phyloP scores from a whole-genome alignment of 2,113 vertebrate species.

The Mesocricetus auratus region DNA sequence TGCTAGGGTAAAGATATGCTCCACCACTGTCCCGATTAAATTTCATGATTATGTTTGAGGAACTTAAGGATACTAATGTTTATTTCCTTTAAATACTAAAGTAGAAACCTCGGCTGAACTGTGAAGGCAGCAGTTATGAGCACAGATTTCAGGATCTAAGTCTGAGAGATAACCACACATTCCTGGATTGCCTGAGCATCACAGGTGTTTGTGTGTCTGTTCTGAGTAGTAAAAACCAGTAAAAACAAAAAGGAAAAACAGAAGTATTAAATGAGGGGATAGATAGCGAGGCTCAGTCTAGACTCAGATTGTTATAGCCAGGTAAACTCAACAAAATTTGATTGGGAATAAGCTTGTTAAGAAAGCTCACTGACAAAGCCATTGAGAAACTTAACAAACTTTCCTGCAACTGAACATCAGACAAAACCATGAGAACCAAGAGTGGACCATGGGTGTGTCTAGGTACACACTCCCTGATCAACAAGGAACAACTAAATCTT shows the following conservation, averaged over 20 bases:
- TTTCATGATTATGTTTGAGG: neutral
- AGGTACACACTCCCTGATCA: rapidly evolving
- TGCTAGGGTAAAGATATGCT: too few species aligned
- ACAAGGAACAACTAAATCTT: neutral
- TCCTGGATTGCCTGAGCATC: too few species aligned
- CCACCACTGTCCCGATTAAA: too few species aligned
- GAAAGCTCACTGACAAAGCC: neutral
- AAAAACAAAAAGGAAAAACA: neutral
- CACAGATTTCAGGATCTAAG: neutral
- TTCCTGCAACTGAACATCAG: neutral
- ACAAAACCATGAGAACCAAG: neutral
- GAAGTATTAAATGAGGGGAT: too few species aligned
- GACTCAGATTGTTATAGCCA: neutral
- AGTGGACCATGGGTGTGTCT: too few species aligned
- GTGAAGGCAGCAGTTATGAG: neutral
- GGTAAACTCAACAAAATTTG: neutral
- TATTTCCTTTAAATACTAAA: neutral
- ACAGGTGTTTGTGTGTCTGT: neutral
- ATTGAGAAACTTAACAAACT: neutral
- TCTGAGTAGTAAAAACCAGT: neutral
- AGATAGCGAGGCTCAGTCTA: neutral
- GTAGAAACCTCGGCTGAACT: neutral
- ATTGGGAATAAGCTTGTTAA: neutral
- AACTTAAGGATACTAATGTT: neutral
- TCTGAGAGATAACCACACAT: neutral